phyloP scores from a whole-genome alignment of 2,113 vertebrate species.

The Limanda limanda region DNA sequence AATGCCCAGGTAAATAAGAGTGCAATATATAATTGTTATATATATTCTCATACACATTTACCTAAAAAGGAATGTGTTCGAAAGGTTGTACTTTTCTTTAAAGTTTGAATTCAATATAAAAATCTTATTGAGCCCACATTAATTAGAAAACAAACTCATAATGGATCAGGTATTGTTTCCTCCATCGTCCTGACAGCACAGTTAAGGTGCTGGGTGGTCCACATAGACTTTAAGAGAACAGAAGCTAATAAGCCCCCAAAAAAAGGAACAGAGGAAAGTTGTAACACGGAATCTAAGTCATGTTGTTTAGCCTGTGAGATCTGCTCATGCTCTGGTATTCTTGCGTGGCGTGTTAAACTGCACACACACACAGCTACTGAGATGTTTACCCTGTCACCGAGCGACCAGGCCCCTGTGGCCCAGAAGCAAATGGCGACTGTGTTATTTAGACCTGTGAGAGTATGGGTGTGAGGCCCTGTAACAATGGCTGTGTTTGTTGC shows the following conservation, averaged over 20 bases:
- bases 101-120: not conserved
- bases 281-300: slow-evolving; percentile 4
- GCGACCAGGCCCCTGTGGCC: slow-evolving; percentile 34
- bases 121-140: not conserved
- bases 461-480: slow-evolving; percentile 3
- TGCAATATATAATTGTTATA: not conserved
- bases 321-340: slow-evolving; percentile 22
- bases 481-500: slow-evolving; percentile 77
- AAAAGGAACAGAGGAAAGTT: slow-evolving; percentile 6
- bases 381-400: slow-evolving; percentile 58
- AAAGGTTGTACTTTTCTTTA: not conserved
- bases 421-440: slow-evolving; percentile 24
- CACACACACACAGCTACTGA: slow-evolving; percentile 22
- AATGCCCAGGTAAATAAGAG: no score
- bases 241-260: slow-evolving; percentile 28
- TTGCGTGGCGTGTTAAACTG: slow-evolving; percentile 18
- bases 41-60: not conserved
- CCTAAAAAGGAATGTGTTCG: not conserved
- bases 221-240: slow-evolving; percentile 14
- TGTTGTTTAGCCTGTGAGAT: slow-evolving; percentile 41
- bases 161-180: not conserved
- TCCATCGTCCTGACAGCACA: not conserved
- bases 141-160: not conserved
- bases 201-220: slow-evolving; percentile 21
- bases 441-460: slow-evolving; percentile 38